Evolutionary conservation across 2,113 vertebrate species (phyloP).

Genomic region (Oncorhynchus mykiss): DNA sequence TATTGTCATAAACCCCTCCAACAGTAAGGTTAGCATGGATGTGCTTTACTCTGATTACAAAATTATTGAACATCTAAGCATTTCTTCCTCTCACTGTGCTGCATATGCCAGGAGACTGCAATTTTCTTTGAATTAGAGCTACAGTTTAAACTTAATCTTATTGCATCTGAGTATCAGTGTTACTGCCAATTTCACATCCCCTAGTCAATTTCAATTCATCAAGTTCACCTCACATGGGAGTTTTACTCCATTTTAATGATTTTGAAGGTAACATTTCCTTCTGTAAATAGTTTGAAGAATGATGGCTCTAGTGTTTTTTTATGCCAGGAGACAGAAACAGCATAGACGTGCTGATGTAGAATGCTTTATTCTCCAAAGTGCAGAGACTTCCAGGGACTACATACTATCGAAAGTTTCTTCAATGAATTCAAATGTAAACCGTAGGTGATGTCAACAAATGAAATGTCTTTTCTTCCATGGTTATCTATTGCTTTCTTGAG

Average conservation of each 20-base stretch:
- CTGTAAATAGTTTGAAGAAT: neutral
- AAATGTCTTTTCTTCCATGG: neutral
- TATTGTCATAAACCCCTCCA: conserved; percentile 6
- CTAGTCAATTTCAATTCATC: conserved; percentile 23
- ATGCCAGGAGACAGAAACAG: neutral
- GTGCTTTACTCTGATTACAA: conserved; percentile 32
- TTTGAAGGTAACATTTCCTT: neutral
- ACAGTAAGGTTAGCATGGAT: conserved; percentile 19
- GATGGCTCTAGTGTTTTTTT: neutral
- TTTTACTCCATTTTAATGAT: neutral
- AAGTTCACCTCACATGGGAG: conserved; percentile 2
- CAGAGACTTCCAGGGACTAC: too few species aligned
- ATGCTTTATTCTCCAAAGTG: neutral
- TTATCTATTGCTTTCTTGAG: neutral
- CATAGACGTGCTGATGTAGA: neutral
- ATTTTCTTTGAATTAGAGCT: conserved; percentile 31
- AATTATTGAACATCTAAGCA: conserved; percentile 23
- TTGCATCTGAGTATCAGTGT: neutral
- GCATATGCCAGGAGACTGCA: neutral
- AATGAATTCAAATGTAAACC: too few species aligned
- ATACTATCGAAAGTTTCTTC: too few species aligned
- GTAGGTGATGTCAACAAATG: neutral
- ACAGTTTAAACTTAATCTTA: conserved; percentile 14
- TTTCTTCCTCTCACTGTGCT: conserved; percentile 10
- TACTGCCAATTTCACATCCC: conserved; percentile 23